phyloP scores from a whole-genome alignment of 2,888 invertebrate genomes.

The Rhingia campestris region DNA sequence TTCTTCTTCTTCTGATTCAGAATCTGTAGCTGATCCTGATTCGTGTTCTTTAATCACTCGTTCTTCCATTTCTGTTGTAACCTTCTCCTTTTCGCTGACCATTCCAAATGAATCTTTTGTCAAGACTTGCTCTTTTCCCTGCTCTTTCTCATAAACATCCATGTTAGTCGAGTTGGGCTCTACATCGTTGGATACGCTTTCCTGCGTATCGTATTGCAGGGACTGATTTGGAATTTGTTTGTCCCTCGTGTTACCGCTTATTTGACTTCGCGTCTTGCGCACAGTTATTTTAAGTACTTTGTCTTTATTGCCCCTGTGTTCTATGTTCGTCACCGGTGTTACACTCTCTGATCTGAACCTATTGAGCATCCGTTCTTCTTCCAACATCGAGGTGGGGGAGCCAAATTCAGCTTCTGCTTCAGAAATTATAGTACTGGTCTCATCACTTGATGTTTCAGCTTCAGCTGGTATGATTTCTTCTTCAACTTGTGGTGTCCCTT shows the following conservation, averaged over 20 bases:
- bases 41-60: neutral
- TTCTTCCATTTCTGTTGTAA: neutral
- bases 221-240: constrained; percentile 2
- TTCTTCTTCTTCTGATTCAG: constrained; percentile 63
- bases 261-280: constrained; percentile 8
- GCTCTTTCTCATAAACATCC: neutral
- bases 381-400: constrained; percentile 77
- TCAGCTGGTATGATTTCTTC: constrained; percentile 12
- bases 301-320: constrained; percentile 16
- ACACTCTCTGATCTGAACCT: constrained; percentile 19
- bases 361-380: constrained; percentile 75
- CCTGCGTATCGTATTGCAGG: constrained; percentile 33
- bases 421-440: constrained; percentile 77
- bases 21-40: constrained; percentile 28
- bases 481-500: constrained; percentile 12
- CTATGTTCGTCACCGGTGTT: constrained; percentile 26
- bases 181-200: constrained; percentile 37
- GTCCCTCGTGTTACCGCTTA: neutral
- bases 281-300: constrained; percentile 27
- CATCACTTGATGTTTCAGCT: constrained; percentile 74
- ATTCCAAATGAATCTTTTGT: neutral
- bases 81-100: neutral
- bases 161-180: neutral
- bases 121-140: constrained; percentile 6
- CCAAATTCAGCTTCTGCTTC: constrained; percentile 78